phyloP scores from a whole-genome alignment of 2,888 invertebrate genomes.

The Drosophila anomalata region DNA sequence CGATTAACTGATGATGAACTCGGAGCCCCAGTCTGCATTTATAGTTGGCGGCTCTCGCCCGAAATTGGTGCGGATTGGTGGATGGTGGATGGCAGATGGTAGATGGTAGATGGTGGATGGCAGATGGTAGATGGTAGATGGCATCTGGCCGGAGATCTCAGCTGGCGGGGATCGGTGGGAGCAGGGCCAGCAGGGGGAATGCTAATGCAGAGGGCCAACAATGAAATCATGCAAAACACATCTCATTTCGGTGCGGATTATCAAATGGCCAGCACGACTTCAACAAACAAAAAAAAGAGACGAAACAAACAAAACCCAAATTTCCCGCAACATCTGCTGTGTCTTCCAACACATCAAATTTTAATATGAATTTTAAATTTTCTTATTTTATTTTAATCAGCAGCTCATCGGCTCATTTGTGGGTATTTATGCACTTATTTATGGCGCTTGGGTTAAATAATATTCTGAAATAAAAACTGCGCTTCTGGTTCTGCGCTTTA shows the following conservation, averaged over 20 bases:
- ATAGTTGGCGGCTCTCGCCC: constrained; percentile 54
- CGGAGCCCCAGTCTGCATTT: constrained; percentile 66
- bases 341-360: constrained; percentile 4
- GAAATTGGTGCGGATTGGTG: constrained; percentile 37
- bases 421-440: background rate
- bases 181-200: constrained; percentile 41
- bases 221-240: constrained; percentile 64
- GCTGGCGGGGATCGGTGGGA: background rate
- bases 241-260: constrained; percentile 58
- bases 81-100: background rate
- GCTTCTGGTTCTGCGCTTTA: background rate
- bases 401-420: background rate
- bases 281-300: background rate
- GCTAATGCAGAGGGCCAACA: constrained; percentile 62
- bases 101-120: background rate
- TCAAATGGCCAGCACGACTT: constrained; percentile 42
- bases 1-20: constrained; percentile 73
- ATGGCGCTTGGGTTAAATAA: background rate
- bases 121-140: background rate
- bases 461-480: background rate
- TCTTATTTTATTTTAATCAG: background rate
- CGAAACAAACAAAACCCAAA: background rate
- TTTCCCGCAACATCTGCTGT: constrained; percentile 1
- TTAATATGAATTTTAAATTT: constrained; percentile 28
- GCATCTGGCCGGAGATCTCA: background rate